Evolutionary conservation across 2,113 vertebrate genomes (phyloP).

Genomic region (Edolisoma coerulescens): DNA sequence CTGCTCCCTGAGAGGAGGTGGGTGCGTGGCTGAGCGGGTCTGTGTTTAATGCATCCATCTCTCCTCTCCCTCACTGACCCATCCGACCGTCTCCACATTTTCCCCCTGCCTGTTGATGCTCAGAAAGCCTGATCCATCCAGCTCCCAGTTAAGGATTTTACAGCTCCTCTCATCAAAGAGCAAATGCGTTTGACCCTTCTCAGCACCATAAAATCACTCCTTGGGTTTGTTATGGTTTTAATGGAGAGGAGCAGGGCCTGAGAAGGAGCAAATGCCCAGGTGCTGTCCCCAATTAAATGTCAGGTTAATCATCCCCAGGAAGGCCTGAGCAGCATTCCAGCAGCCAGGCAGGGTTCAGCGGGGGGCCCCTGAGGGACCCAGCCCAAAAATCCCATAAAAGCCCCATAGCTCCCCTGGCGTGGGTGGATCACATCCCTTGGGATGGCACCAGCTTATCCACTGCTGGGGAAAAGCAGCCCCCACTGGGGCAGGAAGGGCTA

Average conservation of each 20-base stretch:
- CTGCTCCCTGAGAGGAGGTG: conserved; percentile 2
- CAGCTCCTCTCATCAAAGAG: conserved; percentile 16
- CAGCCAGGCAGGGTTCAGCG: not conserved
- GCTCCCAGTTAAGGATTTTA: conserved; percentile 23
- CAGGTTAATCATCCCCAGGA: not conserved
- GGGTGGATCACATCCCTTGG: not conserved
- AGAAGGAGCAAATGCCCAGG: not conserved
- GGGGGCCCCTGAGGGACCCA: accelerated
- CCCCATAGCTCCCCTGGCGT: not conserved
- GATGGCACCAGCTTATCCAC: not conserved
- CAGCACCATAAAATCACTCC: conserved; percentile 15
- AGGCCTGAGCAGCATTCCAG: not conserved
- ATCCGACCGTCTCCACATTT: conserved; percentile 1
- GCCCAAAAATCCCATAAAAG: not conserved
- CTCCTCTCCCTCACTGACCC: conserved; percentile 17
- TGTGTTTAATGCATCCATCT: conserved; percentile 45
- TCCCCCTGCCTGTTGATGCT: not conserved
- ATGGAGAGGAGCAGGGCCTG: not conserved
- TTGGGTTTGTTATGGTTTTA: not conserved
- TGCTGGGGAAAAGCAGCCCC: not conserved
- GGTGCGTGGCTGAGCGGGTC: conserved; percentile 34
- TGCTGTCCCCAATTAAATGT: not conserved
- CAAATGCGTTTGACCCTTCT: conserved; percentile 27
- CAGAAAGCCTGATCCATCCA: not conserved
- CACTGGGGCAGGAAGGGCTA: not conserved